phyloP scores from a whole-genome alignment of 2,113 vertebrate species.

The Candoia aspera region DNA sequence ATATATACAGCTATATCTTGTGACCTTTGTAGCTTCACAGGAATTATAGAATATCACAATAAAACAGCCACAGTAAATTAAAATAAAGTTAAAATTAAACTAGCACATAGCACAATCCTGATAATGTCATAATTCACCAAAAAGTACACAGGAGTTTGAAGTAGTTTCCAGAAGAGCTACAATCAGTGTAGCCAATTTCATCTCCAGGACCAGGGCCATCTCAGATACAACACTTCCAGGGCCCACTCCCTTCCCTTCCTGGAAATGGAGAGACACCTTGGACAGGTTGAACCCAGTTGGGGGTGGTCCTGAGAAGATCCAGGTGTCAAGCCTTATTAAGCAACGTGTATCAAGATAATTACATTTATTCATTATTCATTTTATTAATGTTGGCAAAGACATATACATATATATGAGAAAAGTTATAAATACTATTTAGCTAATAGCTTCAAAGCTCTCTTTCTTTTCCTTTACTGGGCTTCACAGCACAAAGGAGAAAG shows the following conservation, averaged over 20 bases:
- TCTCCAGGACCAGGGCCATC: neutral
- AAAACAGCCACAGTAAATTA: neutral
- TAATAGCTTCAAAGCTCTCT: neutral
- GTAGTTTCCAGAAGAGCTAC: neutral
- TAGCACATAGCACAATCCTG: neutral
- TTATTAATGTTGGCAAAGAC: neutral
- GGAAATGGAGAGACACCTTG: neutral
- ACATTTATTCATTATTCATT: slow-evolving; percentile 10
- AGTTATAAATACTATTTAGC: slow-evolving; percentile 6
- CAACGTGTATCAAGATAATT: neutral
- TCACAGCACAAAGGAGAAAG: neutral
- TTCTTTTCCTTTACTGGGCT: neutral
- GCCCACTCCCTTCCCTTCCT: neutral
- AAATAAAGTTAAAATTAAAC: neutral
- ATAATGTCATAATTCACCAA: neutral
- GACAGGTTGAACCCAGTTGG: neutral
- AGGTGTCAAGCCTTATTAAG: neutral
- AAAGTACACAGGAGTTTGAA: neutral
- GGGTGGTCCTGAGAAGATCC: neutral
- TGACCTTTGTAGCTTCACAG: neutral
- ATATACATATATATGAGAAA: neutral
- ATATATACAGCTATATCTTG: neutral
- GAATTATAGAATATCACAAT: neutral
- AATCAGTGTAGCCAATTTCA: neutral
- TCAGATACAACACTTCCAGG: neutral